Conservation (phyloP, 35 echinoderm and acorn worm genomes). For the Heliocidaris erythrogramma region DNA sequence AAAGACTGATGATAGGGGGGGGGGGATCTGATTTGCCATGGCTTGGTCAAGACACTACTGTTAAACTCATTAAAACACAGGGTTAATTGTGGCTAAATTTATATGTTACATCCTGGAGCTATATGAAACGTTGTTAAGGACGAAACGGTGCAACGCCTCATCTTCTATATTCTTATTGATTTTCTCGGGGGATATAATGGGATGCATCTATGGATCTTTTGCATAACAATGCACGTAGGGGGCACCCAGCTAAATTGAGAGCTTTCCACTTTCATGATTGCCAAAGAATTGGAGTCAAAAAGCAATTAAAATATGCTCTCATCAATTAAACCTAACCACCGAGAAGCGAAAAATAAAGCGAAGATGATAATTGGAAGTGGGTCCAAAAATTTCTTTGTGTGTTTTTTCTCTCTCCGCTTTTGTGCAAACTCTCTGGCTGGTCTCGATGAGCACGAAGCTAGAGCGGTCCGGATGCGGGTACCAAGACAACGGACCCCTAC, state of each 20-base stretch:
- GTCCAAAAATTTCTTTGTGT: slow-evolving; percentile 8
- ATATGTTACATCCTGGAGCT: no score
- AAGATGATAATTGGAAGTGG: slow-evolving; percentile 17
- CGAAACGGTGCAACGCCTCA: not conserved
- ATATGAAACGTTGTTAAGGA: not conserved
- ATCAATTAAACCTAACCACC: not conserved
- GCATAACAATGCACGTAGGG: not conserved
- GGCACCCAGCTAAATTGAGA: not conserved
- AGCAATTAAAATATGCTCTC: slow-evolving; percentile 6
- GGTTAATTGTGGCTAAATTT: no score
- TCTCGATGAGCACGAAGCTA: not conserved
- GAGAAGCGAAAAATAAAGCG: not conserved
- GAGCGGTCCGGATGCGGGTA: not conserved
- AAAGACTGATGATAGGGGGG: no score
- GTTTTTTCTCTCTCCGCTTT: not conserved
- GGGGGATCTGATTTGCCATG: no score
- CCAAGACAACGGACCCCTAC: not conserved
- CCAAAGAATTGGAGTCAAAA: not conserved
- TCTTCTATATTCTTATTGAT: not conserved
- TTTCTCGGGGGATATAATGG: not conserved
- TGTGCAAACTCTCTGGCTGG: not conserved
- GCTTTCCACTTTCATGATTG: not conserved
- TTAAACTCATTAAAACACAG: no score
- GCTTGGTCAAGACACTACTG: no score
- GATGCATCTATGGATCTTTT: not conserved